Conservation (phyloP, 30 jellyfish, hydroid and myxozoan genomes). For the Hydra vulgaris region DNA sequence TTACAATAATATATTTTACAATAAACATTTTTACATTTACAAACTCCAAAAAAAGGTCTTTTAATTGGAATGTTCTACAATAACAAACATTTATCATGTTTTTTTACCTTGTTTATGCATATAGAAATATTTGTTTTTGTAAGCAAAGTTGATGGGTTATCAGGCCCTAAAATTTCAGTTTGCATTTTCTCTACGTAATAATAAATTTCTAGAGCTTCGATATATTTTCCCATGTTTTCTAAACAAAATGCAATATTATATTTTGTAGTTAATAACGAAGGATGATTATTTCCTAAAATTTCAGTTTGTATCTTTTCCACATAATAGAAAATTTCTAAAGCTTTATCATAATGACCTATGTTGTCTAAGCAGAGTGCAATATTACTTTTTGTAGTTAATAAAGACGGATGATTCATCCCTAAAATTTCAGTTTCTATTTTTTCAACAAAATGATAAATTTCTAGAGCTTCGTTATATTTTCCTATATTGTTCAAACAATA, state of each 20-base stretch:
- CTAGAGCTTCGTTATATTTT: no score
- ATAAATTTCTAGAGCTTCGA: background rate
- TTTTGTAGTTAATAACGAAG: background rate
- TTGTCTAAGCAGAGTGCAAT: background rate
- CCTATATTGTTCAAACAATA: no score
- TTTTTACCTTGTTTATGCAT: background rate
- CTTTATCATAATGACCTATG: background rate
- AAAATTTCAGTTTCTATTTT: no score
- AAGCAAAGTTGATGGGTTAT: background rate
- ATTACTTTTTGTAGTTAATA: background rate
- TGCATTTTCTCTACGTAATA: no score
- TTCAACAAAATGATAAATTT: no score
- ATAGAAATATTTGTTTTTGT: background rate
- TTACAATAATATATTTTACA: no score
- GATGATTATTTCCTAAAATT: background rate
- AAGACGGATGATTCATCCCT: background rate
- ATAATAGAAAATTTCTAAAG: background rate
- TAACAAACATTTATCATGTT: no score
- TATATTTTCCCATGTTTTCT: background rate
- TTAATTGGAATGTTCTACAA: no score
- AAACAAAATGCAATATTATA: background rate
- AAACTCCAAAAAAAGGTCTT: no score
- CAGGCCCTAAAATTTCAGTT: background rate
- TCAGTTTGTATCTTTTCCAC: background rate
- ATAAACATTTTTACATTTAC: no score